Base-by-base conservation (phyloP, 2,888 invertebrate species). In the Nephrocerus scutellatus region DNA sequence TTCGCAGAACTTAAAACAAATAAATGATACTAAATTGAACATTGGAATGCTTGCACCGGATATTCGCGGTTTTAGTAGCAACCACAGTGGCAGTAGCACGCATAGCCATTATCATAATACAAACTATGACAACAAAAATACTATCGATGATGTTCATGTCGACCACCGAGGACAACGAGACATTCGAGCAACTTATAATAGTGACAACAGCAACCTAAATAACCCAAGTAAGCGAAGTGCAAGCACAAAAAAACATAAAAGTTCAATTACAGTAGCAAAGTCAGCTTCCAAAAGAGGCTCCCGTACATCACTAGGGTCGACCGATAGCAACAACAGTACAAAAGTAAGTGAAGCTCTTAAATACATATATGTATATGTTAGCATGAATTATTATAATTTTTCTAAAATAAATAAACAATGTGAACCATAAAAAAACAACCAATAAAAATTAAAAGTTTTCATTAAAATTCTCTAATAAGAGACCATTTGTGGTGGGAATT, bases 321-420 rank as follows among this genome's bases (percentile, higher is more conserved):
- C 80, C 43, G 76, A 75, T 41, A 77, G 81, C 63, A 81, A 79
- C 66, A 80, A 80, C 61, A 83, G 86, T 68, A 84, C 85, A 59
- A 83, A 84, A 72, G 86, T 86, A 74, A 76, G 75, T 63, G 48
- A 47, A 19, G 6, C 1, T 31, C 23, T 20, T 48, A 23, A 49
- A 23, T 43, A 28, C 13, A n/a, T n/a, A n/a, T n/a, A n/a, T n/a
- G n/a, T n/a, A n/a, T n/a, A n/a, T n/a, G n/a, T n/a, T n/a, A n/a
- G n/a, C n/a, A n/a, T n/a, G n/a, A n/a, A n/a, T n/a, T n/a, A n/a
- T n/a, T n/a, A n/a, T n/a, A n/a, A n/a, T n/a, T n/a, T n/a, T n/a
- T n/a, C n/a, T n/a, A n/a, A n/a, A n/a, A n/a, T n/a, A n/a, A n/a
- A n/a, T n/a, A n/a, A n/a, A n/a, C n/a, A n/a, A n/a, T n/a, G n/a